These are phyloP conservation scores for Lethenteron camtschaticum DNA, from an alignment of 2,113 vertebrate species.

Conservation along the genomic window DNA sequence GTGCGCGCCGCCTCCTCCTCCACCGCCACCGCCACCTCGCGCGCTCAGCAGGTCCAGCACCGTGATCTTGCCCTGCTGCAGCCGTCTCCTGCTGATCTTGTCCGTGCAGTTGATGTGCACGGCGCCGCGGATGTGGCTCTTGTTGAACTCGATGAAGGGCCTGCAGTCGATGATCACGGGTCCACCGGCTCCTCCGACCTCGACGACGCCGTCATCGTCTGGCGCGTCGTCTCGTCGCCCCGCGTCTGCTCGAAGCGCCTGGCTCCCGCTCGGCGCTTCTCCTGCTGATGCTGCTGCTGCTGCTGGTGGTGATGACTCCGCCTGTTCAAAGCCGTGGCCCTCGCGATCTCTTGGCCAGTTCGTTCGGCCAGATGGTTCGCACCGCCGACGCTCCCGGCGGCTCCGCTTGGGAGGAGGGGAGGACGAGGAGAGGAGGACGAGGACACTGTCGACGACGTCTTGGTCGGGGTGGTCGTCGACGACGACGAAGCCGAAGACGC, in stretches of 20 bases:
- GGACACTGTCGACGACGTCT: neutral
- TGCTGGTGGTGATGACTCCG: conserved; percentile 49
- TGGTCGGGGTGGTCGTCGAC: conserved; percentile 22
- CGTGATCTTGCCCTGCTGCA: conserved; percentile 95
- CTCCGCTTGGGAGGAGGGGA: conserved; percentile 18
- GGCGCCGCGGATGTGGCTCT: conserved; percentile 82
- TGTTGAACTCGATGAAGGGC: conserved; percentile 96
- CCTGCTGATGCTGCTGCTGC: no score
- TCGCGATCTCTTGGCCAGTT: conserved; percentile 60
- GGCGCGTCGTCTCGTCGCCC: no score
- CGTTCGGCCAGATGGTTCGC: conserved; percentile 68
- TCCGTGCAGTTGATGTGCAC: conserved; percentile 95
- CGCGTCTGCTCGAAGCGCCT: no score
- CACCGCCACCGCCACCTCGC: conserved; percentile 77
- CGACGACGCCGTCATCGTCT: no score
- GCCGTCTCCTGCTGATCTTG: conserved; percentile 80
- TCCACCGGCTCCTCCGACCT: conserved; percentile 10
- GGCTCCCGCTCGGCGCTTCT: no score
- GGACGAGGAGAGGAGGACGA: neutral
- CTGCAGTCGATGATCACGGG: conserved; percentile 93
- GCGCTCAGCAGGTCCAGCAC: conserved; percentile 94
- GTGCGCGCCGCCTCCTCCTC: conserved; percentile 37
- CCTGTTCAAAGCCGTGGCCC: conserved; percentile 23
- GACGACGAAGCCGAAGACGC: conserved; percentile 17
- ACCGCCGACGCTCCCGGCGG: conserved; percentile 34